Evolutionary conservation across 2,888 invertebrate genomes (phyloP).

Genomic region (Ophraella communa): DNA sequence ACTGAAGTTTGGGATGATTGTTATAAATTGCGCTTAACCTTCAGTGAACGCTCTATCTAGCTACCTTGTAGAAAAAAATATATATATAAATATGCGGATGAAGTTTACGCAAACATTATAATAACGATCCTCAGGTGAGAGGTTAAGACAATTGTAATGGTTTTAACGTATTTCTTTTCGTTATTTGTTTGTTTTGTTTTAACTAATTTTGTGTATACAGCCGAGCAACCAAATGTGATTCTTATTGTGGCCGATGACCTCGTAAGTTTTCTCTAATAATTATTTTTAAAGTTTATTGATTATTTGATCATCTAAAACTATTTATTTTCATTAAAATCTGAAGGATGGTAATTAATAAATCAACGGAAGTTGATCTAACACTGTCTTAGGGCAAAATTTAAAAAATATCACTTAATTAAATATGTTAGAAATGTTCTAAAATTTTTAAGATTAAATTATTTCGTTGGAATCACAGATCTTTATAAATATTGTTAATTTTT

Average conservation of each 20-base stretch:
- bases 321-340: too few relatives aligned
- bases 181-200: constrained; percentile 2
- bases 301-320: too few relatives aligned
- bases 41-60: not conserved
- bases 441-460: too few relatives aligned
- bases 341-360: too few relatives aligned
- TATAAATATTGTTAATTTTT: too few relatives aligned
- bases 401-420: too few relatives aligned
- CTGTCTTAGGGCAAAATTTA: too few relatives aligned
- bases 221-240: constrained; percentile 48
- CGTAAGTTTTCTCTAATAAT: constrained; percentile 38
- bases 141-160: constrained; percentile 18
- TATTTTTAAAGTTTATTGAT: too few relatives aligned
- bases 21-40: constrained; percentile 12
- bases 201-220: constrained; percentile 26
- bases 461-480: too few relatives aligned
- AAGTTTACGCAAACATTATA: constrained; percentile 2
- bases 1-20: not conserved
- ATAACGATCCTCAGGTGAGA: constrained; percentile 6
- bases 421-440: too few relatives aligned
- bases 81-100: constrained; percentile 15
- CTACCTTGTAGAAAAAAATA: constrained; percentile 16
- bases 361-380: too few relatives aligned
- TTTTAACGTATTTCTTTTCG: not conserved
- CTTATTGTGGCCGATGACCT: constrained; percentile 50